A percentile compares a stretch with the other conserved stretches of the same genome.
These are phyloP conservation scores for Aquatica leii DNA, from an alignment of 2,888 invertebrate species.

Conservation along the genomic window DNA sequence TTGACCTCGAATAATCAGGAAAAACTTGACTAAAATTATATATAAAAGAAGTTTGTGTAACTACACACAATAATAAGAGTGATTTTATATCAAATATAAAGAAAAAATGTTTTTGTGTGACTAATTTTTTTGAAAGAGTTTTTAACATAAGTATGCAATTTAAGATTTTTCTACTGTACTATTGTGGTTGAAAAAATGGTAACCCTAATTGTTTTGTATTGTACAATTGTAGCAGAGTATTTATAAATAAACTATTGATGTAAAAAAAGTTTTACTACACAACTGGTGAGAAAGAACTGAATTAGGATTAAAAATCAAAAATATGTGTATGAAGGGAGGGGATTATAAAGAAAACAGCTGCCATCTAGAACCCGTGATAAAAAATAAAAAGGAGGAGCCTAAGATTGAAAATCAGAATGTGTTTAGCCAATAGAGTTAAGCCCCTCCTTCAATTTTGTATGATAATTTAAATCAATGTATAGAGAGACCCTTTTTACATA, in stretches of 20 bases:
- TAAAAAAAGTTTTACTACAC: too few relatives aligned
- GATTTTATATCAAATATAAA: slow-evolving; percentile 9
- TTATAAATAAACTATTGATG: slow-evolving; percentile 11
- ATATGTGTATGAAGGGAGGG: too few relatives aligned
- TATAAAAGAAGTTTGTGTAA: not conserved
- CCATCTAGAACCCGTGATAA: too few relatives aligned
- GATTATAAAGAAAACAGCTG: too few relatives aligned
- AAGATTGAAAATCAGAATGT: too few relatives aligned
- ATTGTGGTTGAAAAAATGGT: not conserved
- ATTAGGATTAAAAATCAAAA: too few relatives aligned
- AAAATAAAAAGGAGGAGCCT: too few relatives aligned
- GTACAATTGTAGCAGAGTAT: slow-evolving; percentile 11
- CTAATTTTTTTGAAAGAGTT: not conserved
- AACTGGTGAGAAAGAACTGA: too few relatives aligned
- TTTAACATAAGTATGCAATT: not conserved
- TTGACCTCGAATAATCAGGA: not conserved
- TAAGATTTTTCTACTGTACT: slow-evolving; percentile 5
- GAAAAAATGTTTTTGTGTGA: slow-evolving; percentile 1
- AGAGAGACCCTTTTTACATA: too few relatives aligned
- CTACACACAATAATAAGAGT: slow-evolving; percentile 5
- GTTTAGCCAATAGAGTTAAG: too few relatives aligned
- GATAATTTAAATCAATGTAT: too few relatives aligned
- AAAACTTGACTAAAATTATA: not conserved
- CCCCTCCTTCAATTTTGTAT: too few relatives aligned
- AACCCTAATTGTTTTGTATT: slow-evolving; percentile 9